Base-by-base conservation (phyloP, 1,140 invertebrate species). In the Matsumurasca onukii region DNA sequence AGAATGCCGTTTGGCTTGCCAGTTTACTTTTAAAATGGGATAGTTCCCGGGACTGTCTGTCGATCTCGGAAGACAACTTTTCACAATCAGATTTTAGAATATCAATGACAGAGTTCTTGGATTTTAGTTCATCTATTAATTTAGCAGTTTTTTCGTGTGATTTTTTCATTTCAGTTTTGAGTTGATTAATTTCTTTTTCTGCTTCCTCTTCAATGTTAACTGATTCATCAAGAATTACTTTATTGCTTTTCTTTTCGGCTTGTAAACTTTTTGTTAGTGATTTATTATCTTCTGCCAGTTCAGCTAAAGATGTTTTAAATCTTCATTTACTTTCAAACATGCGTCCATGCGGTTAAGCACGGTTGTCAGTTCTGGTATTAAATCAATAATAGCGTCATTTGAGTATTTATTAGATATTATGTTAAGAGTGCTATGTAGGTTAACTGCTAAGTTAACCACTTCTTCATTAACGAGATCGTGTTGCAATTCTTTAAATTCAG, bases 241-340 rank as follows among this genome's bases (percentile, higher is more conserved):
- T 64, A 30, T 34, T 64, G 20, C 12, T 64, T 24, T 2, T 64
- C 27, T 39, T 64, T 31, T 64, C 62, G 30, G 31, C 62, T 13
- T 64, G 30, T 2, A 64, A 20, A n/a, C 9, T 34, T 39, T 39
- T 64, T 45, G n/a, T 3, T 3, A 64, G 31, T 3, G n/a, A 2
- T 64, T 34, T 64, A n/a, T 64, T 64, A n/a, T 64, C 62, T 3
- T 64, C 31, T 45, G 31, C 27, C 13, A 64, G 3, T 34, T 24
- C 62, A 0, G 30, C 20, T 22, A 29, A 2, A 24, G 62, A 5
- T 1, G 22, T 64, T 30, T 64, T 39, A n/a, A 39, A 2, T 31
- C 62, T 17, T 64, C 45, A 45, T 29, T 64, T 34, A 24, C 31
- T 9, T 30, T 45, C 2, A 64, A 22, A 2, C 30, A 39, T 12